Evolutionary conservation across 2,113 vertebrate genomes (phyloP), one percentile per base, ranked within the genome.

Genomic region (Microcebus tavaratra): DNA sequence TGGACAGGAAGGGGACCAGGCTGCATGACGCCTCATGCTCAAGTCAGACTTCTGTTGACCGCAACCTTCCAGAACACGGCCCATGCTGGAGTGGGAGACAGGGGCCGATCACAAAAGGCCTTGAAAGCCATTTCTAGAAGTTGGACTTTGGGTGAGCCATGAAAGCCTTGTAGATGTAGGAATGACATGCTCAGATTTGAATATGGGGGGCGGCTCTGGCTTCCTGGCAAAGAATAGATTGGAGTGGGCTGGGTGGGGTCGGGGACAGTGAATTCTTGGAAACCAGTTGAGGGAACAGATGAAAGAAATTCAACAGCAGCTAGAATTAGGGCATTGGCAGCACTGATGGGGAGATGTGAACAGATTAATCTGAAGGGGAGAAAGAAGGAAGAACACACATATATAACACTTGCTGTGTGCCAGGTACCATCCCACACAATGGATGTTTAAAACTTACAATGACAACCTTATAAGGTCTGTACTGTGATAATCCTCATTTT

Each of bases 121-220:
- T 92, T 73, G 20, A 80, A 84, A 90, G 27, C 63, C 36, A 34
- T 89, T 87, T 94, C 50, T 93, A 31, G 53, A 92, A 72, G 39
- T 61, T 88, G 27, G 31, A 45, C 48, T 91, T 95, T 87, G 29
- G 76, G 53, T 13, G 21, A 67, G 45, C 13, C 55, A 8, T 29
- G 55, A 55, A 36, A 45, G 2, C 15, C 27, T 95, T 90, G 27
- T 53, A 81, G 83, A 29, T 6, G 2, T 36, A 53, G 70, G 14
- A 48, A 59, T 20, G 21, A 36, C 53, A 36, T 27, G 20, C 78
- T 86, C 65, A 63, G 36, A 57, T 39, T 76, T 81, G 55, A 82
- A 53, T 34, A 25, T 48, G 39, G 42, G 36, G 72, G 80, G 65
- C 4, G 85, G 45, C 34, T 92, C 48, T 70, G 65, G 42, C 17